Base-by-base conservation (phyloP, 2,797 vertebrate species). In the Gadopsis marmoratus region DNA sequence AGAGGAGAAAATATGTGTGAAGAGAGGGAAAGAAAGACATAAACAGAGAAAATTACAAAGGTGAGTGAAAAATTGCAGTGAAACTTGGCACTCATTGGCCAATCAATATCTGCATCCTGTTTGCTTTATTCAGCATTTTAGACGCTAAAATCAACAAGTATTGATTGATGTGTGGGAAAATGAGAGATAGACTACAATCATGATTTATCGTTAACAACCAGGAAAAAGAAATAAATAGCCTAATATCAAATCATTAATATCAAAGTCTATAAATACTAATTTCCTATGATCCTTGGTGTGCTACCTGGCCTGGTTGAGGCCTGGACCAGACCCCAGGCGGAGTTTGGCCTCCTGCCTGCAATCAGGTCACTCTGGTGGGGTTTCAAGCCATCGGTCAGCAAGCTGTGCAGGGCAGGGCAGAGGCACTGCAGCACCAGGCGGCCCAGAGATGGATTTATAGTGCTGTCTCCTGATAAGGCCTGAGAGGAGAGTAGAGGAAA, bases 321-420 rank as follows among this genome's bases (percentile, higher is more conserved):
- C 92, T 97, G 97, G 71, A 99, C 96, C 74, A 99, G 94, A 0
- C 96, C 95, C 97, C 98, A 99, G 39, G 97, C 95, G 4, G 96
- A 97, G 72, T 96, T 98, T 67, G 95, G 96, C 86, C 97, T 95
- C 87, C 97, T 96, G 78, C 98, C 98, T 1, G 97, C 95, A 82
- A 99, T 98, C 31, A 99, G 90, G 77, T 99, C 98, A 93, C 97
- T 99, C 94, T 97, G 97, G 92, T 97, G 97, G 0, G 97, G 97
- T 89, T 97, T 99, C 80, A 99, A 93, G 56, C 97, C 97, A 0
- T 99, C 97, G 0, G 94, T 95, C 92, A 99, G 95, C 94, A 99
- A 71, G 76, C 91, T 92, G 13, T 94, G 94, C 73, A 99, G 95
- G 0, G 97, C 97, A 0, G 97, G 97, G 86, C 98, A 99, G 66